A percentile compares a stretch with the other conserved stretches of the same genome.
These are phyloP conservation scores for Pelosia muscerda DNA, from an alignment of 2,888 invertebrate species.

Conservation along the genomic window DNA sequence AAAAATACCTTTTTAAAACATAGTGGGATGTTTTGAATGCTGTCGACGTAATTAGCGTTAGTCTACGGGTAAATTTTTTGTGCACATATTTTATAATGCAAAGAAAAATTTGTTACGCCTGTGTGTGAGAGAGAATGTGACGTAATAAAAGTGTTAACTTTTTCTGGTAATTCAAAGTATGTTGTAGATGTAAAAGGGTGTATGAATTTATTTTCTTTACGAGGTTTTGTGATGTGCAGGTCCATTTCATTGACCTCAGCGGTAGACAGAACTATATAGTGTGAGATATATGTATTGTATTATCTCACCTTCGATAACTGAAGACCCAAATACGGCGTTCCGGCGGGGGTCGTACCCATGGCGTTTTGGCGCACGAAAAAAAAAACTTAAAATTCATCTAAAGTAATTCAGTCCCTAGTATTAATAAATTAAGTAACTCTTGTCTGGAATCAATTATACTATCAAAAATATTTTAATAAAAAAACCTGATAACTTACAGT, in stretches of 20 bases:
- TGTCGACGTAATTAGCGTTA: conserved; percentile 21
- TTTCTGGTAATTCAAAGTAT: conserved; percentile 7
- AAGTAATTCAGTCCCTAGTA: too few species aligned
- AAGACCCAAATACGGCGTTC: too few species aligned
- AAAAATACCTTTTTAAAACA: conserved; percentile 21
- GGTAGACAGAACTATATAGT: too few species aligned
- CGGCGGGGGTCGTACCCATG: too few species aligned
- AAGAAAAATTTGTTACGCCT: conserved; percentile 11
- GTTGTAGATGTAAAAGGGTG: background rate
- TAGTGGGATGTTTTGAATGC: conserved; percentile 21
- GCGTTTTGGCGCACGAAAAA: too few species aligned
- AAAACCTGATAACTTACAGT: background rate
- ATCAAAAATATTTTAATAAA: background rate
- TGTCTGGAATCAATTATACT: background rate
- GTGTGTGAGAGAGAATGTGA: background rate
- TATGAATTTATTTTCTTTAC: background rate
- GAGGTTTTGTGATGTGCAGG: too few species aligned
- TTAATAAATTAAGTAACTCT: too few species aligned
- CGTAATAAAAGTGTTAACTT: background rate
- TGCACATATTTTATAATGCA: conserved; percentile 19
- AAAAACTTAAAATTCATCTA: too few species aligned
- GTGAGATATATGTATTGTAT: too few species aligned
- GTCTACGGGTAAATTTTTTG: conserved; percentile 14
- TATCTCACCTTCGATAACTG: too few species aligned
- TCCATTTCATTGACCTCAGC: too few species aligned